phyloP scores from a whole-genome alignment of 2,888 invertebrate genomes.

The Nephrotoma flavescens region DNA sequence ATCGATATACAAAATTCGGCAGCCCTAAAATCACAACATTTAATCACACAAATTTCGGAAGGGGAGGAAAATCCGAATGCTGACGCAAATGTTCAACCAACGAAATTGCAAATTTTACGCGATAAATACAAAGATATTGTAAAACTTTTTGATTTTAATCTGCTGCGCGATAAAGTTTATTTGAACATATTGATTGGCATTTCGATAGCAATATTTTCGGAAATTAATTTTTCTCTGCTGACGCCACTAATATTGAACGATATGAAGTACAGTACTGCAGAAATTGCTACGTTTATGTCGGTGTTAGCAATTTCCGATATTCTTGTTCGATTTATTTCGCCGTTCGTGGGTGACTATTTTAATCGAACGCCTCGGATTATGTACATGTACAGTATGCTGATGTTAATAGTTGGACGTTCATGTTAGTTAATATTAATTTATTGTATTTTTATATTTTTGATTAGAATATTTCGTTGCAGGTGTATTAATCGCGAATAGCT shows the following conservation, averaged over 20 bases:
- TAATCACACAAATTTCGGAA: neutral
- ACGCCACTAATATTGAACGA: conserved; percentile 52
- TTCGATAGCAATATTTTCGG: conserved; percentile 51
- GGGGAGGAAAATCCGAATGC: neutral
- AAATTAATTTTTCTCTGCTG: conserved; percentile 50
- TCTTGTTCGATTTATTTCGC: conserved; percentile 43
- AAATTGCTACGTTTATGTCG: conserved; percentile 43
- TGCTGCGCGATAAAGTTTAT: conserved; percentile 50
- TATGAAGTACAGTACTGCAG: conserved; percentile 38
- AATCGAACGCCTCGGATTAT: conserved; percentile 44
- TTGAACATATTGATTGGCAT: conserved; percentile 52
- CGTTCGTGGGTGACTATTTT: conserved; percentile 49
- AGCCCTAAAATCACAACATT: neutral
- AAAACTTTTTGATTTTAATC: conserved; percentile 41
- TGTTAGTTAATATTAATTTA: conserved; percentile 35
- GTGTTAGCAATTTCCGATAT: conserved; percentile 31
- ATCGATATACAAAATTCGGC: neutral
- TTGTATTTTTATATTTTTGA: neutral
- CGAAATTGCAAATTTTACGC: neutral
- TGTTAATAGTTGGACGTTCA: conserved; percentile 43
- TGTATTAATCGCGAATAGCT: conserved; percentile 26
- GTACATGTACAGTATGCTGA: conserved; percentile 44
- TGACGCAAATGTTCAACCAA: neutral
- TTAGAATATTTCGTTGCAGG: conserved; percentile 20
- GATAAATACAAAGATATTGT: neutral